Evolutionary conservation across 2,797 vertebrate genomes (phyloP).

Genomic region (Sebastes iracundus): DNA sequence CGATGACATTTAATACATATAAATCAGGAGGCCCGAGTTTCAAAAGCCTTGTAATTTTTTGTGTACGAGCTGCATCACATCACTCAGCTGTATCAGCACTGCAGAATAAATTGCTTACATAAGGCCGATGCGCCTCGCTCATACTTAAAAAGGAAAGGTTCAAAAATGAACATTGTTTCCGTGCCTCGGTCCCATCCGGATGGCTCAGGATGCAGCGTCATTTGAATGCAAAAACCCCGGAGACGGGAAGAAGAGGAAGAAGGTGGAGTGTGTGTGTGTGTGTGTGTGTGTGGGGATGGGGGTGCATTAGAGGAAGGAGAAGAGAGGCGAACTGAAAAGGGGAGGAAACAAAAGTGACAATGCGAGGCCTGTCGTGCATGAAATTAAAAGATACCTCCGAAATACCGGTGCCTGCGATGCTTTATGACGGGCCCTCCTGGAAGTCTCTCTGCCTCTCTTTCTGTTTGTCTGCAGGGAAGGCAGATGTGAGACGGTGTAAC

Average conservation of each 20-base stretch:
- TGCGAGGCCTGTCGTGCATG: slow-evolving; percentile 72
- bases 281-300: neutral
- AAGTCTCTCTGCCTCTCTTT: slow-evolving; percentile 58
- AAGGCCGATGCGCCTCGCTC: slow-evolving; percentile 27
- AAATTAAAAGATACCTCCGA: slow-evolving; percentile 84
- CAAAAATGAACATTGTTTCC: slow-evolving; percentile 57
- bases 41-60: slow-evolving; percentile 37
- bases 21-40: slow-evolving; percentile 36
- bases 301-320: neutral
- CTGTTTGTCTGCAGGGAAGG: slow-evolving; percentile 63
- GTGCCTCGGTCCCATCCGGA: slow-evolving; percentile 56
- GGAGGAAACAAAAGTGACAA: slow-evolving; percentile 76
- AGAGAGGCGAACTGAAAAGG: slow-evolving; percentile 52
- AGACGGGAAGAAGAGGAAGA: slow-evolving; percentile 24
- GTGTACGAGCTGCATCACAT: slow-evolving; percentile 28
- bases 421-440: slow-evolving; percentile 46
- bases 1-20: slow-evolving; percentile 54
- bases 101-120: slow-evolving; percentile 61
- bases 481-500: slow-evolving; percentile 74
- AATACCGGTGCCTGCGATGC: slow-evolving; percentile 43
- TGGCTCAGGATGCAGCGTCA: slow-evolving; percentile 48
- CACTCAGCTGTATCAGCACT: slow-evolving; percentile 62
- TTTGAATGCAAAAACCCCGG: slow-evolving; percentile 51
- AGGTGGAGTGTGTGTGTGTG: neutral
- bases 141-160: slow-evolving; percentile 53